phyloP scores from a whole-genome alignment of 2,888 invertebrate genomes.

The Stenchaetothrips biformis region DNA sequence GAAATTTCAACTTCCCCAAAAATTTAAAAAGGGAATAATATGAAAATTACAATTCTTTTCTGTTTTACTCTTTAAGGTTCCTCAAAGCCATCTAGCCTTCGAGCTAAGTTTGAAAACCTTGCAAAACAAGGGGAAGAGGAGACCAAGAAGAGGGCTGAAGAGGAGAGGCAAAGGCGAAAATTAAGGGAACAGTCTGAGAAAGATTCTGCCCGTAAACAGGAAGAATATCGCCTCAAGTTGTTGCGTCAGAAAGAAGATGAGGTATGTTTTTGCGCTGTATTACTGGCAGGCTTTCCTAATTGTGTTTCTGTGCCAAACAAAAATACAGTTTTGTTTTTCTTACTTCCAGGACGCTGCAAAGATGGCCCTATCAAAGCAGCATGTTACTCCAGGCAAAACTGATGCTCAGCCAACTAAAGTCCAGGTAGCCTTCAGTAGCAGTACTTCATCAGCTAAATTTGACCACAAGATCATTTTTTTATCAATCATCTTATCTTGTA shows the following conservation, averaged over 20 bases:
- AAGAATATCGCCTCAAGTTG: conserved; percentile 41
- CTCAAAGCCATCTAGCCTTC: conserved; percentile 70
- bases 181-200: conserved; percentile 44
- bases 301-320: not conserved
- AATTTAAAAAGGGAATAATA: not conserved
- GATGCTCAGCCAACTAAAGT: conserved; percentile 5
- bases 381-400: not conserved
- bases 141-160: conserved; percentile 51
- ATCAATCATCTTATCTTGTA: not conserved
- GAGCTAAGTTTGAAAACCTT: conserved; percentile 81
- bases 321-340: not conserved
- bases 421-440: conserved; percentile 14
- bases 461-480: not conserved
- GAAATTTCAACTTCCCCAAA: not conserved
- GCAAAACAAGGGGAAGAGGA: conserved; percentile 72
- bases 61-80: conserved; percentile 44
- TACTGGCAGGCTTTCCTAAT: conserved; percentile 22
- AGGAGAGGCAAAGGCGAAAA: conserved; percentile 47
- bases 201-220: conserved; percentile 43
- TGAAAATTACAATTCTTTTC: conserved; percentile 15
- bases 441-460: conserved; percentile 30
- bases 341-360: not conserved
- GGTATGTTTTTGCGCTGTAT: conserved; percentile 42
- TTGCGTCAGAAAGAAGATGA: conserved; percentile 48
- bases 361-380: not conserved